Evolutionary conservation across 1,140 invertebrate genomes (phyloP), one percentile per base, ranked within the genome.

Genomic region (Thereuonema tuberculata): DNA sequence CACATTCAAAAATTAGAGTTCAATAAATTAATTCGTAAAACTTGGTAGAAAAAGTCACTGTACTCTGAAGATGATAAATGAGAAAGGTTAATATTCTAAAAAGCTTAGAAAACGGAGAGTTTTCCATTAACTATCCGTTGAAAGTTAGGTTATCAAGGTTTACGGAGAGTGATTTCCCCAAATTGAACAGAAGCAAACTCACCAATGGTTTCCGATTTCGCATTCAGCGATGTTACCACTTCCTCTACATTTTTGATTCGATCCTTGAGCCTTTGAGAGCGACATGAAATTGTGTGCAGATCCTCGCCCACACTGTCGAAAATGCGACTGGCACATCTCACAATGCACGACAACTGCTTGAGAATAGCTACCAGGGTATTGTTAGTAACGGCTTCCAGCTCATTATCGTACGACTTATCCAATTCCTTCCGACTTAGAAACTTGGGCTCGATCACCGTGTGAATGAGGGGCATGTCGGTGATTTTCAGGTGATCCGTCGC

Each of bases 91-190:
- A n/a, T n/a, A n/a, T n/a, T n/a, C n/a, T n/a, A n/a, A n/a, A n/a
- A n/a, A n/a, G n/a, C n/a, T n/a, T n/a, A n/a, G n/a, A n/a, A n/a
- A n/a, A n/a, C n/a, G n/a, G n/a, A n/a, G n/a, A n/a, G n/a, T n/a
- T n/a, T n/a, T n/a, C n/a, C n/a, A n/a, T n/a, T n/a, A n/a, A n/a
- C n/a, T n/a, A n/a, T n/a, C n/a, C n/a, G n/a, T n/a, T n/a, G n/a
- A n/a, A n/a, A n/a, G n/a, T n/a, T n/a, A n/a, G n/a, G n/a, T n/a
- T n/a, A n/a, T n/a, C n/a, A n/a, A n/a, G n/a, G n/a, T n/a, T 88
- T 81, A 88, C 86, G 85, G 76, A 88, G 85, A 81, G 83, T 77
- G 66, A 87, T 85, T 72, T 81, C 80, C 75, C n/a, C n/a, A n/a
- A n/a, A n/a, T n/a, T n/a, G n/a, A n/a, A n/a, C n/a, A n/a, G n/a